These are phyloP conservation scores for Meteorus sp. DNA, from an alignment of 1,140 invertebrate genomes.

Conservation along the genomic window DNA sequence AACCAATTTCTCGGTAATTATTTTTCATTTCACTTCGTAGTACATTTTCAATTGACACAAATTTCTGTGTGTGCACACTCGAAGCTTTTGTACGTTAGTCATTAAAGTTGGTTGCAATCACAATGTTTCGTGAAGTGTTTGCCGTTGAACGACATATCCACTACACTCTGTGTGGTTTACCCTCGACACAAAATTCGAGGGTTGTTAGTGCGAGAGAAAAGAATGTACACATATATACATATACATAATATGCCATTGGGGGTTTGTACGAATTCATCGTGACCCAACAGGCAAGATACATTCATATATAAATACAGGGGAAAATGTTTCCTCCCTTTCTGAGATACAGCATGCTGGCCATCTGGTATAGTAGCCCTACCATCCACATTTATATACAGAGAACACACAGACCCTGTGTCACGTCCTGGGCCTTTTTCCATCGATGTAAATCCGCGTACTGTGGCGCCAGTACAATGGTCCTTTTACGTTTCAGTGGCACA, in stretches of 20 bases:
- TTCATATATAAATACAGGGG: not conserved
- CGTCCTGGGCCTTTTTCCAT: slow-evolving; percentile 2
- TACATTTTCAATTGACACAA: too few species aligned
- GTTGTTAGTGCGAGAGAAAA: not conserved
- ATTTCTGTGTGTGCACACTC: too few species aligned
- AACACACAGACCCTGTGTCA: not conserved
- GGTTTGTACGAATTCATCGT: not conserved
- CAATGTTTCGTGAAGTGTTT: too few species aligned
- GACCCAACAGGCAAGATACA: not conserved
- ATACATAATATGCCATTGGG: not conserved
- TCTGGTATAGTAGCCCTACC: too few species aligned
- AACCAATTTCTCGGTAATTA: too few species aligned
- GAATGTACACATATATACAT: too few species aligned
- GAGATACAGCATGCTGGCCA: not conserved
- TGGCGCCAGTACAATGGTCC: slow-evolving; percentile 7
- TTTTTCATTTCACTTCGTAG: too few species aligned
- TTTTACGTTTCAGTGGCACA: not conserved
- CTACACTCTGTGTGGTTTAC: slow-evolving; percentile 6
- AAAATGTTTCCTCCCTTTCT: not conserved
- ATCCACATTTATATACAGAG: too few species aligned
- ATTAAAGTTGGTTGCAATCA: too few species aligned
- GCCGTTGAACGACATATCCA: not conserved
- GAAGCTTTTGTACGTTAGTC: too few species aligned
- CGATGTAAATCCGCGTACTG: not conserved
- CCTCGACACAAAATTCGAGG: not conserved